Evolutionary conservation across 2,797 vertebrate genomes (phyloP).

Genomic region (Geotria australis): DNA sequence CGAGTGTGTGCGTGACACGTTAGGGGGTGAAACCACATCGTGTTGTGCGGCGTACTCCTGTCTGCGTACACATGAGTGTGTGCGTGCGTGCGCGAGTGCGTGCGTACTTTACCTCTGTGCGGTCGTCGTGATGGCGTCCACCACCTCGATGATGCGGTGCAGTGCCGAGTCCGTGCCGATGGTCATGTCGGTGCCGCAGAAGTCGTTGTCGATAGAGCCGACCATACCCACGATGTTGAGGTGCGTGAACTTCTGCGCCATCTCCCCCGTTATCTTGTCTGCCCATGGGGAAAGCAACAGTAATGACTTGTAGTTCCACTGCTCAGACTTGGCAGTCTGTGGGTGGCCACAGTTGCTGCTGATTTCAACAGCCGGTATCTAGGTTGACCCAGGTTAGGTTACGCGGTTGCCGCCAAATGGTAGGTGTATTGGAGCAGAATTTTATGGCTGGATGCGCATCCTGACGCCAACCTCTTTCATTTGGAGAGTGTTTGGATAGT

Average conservation of each 20-base stretch:
- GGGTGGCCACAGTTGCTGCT: too few relatives aligned
- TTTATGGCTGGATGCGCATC: too few relatives aligned
- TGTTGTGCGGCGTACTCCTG: not conserved
- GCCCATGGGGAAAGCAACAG: not conserved
- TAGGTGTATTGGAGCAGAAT: too few relatives aligned
- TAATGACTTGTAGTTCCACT: too few relatives aligned
- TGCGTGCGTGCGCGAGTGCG: not conserved
- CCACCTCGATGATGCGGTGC: constrained; percentile 86
- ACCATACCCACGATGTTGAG: constrained; percentile 97
- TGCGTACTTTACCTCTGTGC: constrained; percentile 43
- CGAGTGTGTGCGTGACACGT: not conserved
- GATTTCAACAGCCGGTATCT: too few relatives aligned
- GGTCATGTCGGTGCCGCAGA: constrained; percentile 96
- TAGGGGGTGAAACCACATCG: too few relatives aligned
- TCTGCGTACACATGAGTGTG: not conserved
- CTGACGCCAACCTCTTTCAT: too few relatives aligned
- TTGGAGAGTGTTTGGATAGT: too few relatives aligned
- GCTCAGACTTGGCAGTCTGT: too few relatives aligned
- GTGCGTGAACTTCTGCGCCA: constrained; percentile 28
- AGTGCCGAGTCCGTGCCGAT: constrained; percentile 93
- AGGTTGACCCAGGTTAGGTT: too few relatives aligned
- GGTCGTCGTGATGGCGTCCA: constrained; percentile 97
- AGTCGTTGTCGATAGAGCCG: constrained; percentile 94
- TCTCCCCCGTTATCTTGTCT: constrained; percentile 35
- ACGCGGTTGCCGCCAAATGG: too few relatives aligned